Evolutionary conservation across 2,113 vertebrate species (phyloP), one percentile per base, ranked within the genome.

Genomic region (Sinocyclocheilus anophthalmus): DNA sequence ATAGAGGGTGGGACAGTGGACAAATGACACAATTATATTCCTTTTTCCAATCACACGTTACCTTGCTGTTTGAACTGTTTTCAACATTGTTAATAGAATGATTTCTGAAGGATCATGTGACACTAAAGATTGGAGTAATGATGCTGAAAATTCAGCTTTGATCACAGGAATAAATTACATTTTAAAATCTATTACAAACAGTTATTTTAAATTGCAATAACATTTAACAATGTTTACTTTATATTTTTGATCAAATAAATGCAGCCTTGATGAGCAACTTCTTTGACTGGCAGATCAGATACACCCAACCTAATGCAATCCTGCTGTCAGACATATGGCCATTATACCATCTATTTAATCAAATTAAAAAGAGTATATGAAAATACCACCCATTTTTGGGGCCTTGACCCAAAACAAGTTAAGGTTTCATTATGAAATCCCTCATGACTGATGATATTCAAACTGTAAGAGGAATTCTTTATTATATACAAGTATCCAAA

Each of bases 341-440:
- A 78, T 22, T 26, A 10, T 22, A 78, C 55, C 5, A 77, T 45
- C 2, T 0, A 77, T 53, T 77, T 30, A 33, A 57, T 55, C 9
- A 33, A 30, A 78, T 55, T 78, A 33, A 77, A 53, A 20, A 5
- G 10, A 55, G 18, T 13, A 1, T 33, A 57, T 57, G 16, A 57
- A 78, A 78, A 37, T 57, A 57, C 3, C 7, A 4, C 48, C 5
- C 14, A 20, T 53, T 76, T 26, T 50, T 30, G 8, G 26, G 42
- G 42, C 1, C 22, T 48, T 75, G 42, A 24, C 22, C 72, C 42
- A 75, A 75, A 39, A 75, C 61, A 65, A 65, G n/a, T 13, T 45
- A 42, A 14, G 72, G 11, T 75, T 48, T 75, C 72, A 75, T 45
- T 75, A 75, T 24, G 42, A 45, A 73, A 45, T 45, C 70, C 70